A percentile compares a stretch with the other conserved stretches of the same genome.
phyloP scores from a whole-genome alignment of 2,888 invertebrate genomes.

The Lissonota sp. region DNA sequence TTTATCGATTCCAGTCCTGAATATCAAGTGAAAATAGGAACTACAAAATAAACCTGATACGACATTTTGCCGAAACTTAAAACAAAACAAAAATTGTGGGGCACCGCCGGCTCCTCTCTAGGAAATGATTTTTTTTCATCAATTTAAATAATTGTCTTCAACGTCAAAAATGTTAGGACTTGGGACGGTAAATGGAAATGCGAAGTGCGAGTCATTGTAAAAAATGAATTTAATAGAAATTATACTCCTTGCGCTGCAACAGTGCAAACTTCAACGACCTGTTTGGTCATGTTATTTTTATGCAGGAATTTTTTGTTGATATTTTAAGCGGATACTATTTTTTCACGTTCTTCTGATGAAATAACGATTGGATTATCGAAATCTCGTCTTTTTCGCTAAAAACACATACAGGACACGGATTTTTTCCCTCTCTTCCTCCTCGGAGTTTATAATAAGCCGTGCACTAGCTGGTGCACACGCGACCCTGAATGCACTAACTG shows the following conservation, averaged over 20 bases:
- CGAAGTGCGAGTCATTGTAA: no score
- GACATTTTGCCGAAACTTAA: no score
- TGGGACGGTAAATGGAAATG: background rate
- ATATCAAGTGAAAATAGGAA: no score
- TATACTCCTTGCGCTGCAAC: no score
- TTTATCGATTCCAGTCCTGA: no score
- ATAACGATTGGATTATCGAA: slow-evolving; percentile 53
- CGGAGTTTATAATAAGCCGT: slow-evolving; percentile 49
- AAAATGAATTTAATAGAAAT: background rate
- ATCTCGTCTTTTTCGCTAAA: background rate
- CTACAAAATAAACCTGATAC: no score
- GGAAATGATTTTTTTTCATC: background rate
- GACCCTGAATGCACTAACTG: slow-evolving; percentile 58
- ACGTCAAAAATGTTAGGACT: no score
- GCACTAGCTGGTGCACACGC: slow-evolving; percentile 49
- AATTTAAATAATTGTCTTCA: background rate
- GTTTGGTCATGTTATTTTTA: no score
- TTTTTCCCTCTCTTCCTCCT: slow-evolving; percentile 6
- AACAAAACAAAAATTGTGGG: no score
- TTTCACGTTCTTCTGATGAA: slow-evolving; percentile 27
- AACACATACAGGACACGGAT: background rate
- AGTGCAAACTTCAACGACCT: no score
- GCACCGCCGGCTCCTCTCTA: no score
- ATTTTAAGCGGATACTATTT: slow-evolving; percentile 11
- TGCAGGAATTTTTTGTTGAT: background rate